Conservation (phyloP, 2,888 invertebrate genomes). For the Campoletis raptor region DNA sequence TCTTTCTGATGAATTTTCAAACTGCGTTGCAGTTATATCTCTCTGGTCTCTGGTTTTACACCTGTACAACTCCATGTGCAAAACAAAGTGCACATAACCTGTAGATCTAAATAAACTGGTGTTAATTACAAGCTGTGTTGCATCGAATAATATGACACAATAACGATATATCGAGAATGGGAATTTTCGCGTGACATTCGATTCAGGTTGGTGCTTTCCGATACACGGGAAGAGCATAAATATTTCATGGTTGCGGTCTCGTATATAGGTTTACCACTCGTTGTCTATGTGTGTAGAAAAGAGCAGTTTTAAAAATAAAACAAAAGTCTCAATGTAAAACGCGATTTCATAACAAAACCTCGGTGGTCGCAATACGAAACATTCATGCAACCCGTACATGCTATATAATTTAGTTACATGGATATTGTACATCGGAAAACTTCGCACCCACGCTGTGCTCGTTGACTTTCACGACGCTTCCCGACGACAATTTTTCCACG, state of each 20-base stretch:
- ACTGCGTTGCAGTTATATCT: not conserved
- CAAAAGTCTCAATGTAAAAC: slow-evolving; percentile 13
- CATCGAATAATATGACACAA: slow-evolving; percentile 1
- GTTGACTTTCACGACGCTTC: slow-evolving; percentile 57
- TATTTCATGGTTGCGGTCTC: slow-evolving; percentile 77
- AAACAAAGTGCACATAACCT: not conserved
- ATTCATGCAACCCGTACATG: slow-evolving; percentile 3
- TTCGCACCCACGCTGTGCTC: slow-evolving; percentile 48
- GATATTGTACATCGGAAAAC: slow-evolving; percentile 37
- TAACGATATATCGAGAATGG: slow-evolving; percentile 59
- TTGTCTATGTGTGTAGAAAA: slow-evolving; percentile 8
- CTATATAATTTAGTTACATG: slow-evolving; percentile 43
- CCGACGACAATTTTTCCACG: slow-evolving; percentile 47
- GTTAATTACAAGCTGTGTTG: not conserved
- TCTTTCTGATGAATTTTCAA: not conserved
- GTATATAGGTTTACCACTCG: slow-evolving; percentile 11
- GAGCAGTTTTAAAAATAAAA: slow-evolving; percentile 22
- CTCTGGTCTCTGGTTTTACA: not conserved
- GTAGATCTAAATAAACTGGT: not conserved
- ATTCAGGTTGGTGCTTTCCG: slow-evolving; percentile 44
- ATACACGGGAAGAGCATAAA: slow-evolving; percentile 77
- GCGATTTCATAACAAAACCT: slow-evolving; percentile 26
- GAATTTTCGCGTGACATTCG: slow-evolving; percentile 67
- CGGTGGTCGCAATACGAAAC: slow-evolving; percentile 5
- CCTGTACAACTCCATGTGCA: not conserved